Base-by-base conservation (phyloP, 2,113 vertebrate species). In the Ameiurus melas region DNA sequence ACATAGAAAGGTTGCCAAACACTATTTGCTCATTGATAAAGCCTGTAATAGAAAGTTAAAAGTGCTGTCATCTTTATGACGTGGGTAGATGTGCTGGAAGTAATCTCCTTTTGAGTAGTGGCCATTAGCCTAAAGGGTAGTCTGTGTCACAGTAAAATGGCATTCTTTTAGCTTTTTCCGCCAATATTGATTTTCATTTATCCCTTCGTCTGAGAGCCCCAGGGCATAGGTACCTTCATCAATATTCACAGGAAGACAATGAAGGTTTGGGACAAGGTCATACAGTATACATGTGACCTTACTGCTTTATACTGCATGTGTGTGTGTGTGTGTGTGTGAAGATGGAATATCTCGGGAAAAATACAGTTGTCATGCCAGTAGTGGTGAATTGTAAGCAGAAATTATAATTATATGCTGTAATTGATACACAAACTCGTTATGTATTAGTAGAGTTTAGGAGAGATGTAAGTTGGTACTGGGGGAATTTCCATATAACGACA, bases 121-220 rank as follows among this genome's bases (percentile, higher is more conserved):
- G 71, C 62, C 80, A 84, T 84, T 87, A 70, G 58, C 33, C 80
- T 60, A 16, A 79, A 85, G 70, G 55, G 71, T 77, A 62, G 73
- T 86, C 85, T 20, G 58, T 84, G 51, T 27, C 27, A 22, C 27
- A 58, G 80, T 39, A 83, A 57, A 86, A 66, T 86, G 80, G 47
- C 80, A 86, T 89, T 83, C 68, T 84, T 89, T 66, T 81, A 53
- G 57, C 58, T 68, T 89, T 89, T 60, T 89, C 62, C 36, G 14
- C 43, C 85, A 77, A 12, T 87, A 84, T 89, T 39, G 88, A 89
- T 89, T 86, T 89, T 86, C 88, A 79, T 70, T 89, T 89, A 84
- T 79, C 68, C 85, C 43, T 68, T 66, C 30, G 10, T 84, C 85
- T 30, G 62, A 55, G 81, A 78, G 60, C 58, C 33, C 25, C 64